A percentile compares a stretch with the other conserved stretches of the same genome.
Conservation (phyloP, 2,888 invertebrate species). For the Dasysyrphus albostriatus region DNA sequence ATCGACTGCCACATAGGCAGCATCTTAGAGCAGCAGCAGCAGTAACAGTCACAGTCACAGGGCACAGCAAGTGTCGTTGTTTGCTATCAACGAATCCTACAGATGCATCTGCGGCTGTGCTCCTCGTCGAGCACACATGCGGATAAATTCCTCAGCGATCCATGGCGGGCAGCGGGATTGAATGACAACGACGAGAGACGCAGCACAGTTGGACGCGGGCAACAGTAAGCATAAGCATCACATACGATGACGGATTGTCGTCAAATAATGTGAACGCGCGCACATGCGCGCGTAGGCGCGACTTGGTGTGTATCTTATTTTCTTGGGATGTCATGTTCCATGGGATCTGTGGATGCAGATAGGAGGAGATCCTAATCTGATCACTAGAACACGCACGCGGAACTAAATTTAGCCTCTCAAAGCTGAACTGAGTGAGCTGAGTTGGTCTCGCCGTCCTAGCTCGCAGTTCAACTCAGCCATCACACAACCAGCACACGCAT, state of each 20-base stretch:
- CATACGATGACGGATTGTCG: slow-evolving; percentile 75
- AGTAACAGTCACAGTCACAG: slow-evolving; percentile 28
- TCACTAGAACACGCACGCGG: slow-evolving; percentile 74
- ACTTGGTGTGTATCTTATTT: slow-evolving; percentile 41
- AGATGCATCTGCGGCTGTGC: slow-evolving; percentile 60
- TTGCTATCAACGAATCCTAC: slow-evolving; percentile 69
- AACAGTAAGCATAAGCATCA: slow-evolving; percentile 64
- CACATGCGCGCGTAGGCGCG: slow-evolving; percentile 56
- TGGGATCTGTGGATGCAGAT: slow-evolving; percentile 68
- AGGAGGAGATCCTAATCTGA: slow-evolving; percentile 73
- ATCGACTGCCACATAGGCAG: slow-evolving; percentile 56
- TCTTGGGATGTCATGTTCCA: slow-evolving; percentile 67
- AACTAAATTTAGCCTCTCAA: slow-evolving; percentile 61
- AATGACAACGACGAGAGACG: neutral
- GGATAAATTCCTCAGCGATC: slow-evolving; percentile 59
- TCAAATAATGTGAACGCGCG: slow-evolving; percentile 67
- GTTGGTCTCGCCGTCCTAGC: neutral
- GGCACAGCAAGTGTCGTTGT: slow-evolving; percentile 74
- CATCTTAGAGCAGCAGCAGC: slow-evolving; percentile 29
- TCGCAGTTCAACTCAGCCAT: neutral
- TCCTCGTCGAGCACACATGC: slow-evolving; percentile 52
- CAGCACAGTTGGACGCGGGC: slow-evolving; percentile 27
- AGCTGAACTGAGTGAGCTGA: neutral
- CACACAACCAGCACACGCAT: slow-evolving; percentile 55
- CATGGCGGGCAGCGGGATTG: slow-evolving; percentile 8